Base-by-base conservation (phyloP, 2,888 invertebrate species). In the Acanthosepion lycidas region DNA sequence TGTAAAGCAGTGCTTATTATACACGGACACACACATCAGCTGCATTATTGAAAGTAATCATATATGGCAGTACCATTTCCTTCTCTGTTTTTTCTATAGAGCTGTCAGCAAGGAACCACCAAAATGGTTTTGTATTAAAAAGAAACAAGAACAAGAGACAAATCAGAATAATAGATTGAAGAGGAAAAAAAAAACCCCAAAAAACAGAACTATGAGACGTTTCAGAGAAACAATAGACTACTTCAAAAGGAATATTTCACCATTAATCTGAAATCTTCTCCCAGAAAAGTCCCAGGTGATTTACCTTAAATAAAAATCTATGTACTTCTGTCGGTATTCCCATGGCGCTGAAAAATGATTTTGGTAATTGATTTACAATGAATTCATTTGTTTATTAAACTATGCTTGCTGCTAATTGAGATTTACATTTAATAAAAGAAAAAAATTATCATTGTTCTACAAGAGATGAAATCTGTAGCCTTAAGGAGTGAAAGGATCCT, bases 51-150 rank as follows among this genome's bases (percentile, higher is more conserved):
- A 78, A 78, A 78, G 78, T n/a, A 78, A 78, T 78, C 78, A 78
- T n/a, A 78, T 33, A 78, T 78, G 78, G 78, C 18, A 15, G n/a
- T 78, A 78, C 78, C 78, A n/a, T 33, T 78, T 78, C 78, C 78
- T n/a, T n/a, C 23, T 15, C 78, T 78, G 78, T 78, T 78, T 64
- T 28, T 33, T 78, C 59, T 33, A 78, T 23, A 78, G n/a, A 78
- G 78, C 78, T 78, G n/a, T 78, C 78, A n/a, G 78, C 78, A 78
- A 78, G 78, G 33, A 78, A n/a, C n/a, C 78, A 78, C 78, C n/a
- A 33, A 78, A 59, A 64, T n/a, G 78, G n/a, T 78, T 78, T 78
- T 33, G 33, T 78, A 78, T 78, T 78, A n/a, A 33, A 33, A 78
- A 78, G n/a, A 78, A 78, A 59, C 23, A 59, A 59, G 59, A 59